Evolutionary conservation across 1,140 invertebrate genomes (phyloP).

Genomic region (Temnothorax nylanderi): DNA sequence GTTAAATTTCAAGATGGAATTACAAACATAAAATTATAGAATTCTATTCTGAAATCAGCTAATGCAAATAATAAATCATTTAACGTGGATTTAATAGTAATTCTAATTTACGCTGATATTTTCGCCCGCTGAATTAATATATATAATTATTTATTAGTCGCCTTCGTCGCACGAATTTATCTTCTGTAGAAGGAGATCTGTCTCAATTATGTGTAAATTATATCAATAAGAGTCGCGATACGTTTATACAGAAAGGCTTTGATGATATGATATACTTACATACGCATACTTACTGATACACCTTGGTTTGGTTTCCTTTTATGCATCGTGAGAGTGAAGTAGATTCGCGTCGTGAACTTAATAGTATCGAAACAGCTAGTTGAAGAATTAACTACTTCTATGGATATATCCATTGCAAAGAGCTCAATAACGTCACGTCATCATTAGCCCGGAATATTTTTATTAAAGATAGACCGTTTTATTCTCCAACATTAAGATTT

Average conservation of each 20-base stretch:
- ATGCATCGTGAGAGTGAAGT: background rate
- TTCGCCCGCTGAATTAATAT: background rate
- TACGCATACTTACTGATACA: background rate
- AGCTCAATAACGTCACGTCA: background rate
- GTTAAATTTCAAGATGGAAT: background rate
- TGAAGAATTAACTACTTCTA: constrained; percentile 5
- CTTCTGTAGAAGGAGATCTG: background rate
- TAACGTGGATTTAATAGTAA: background rate
- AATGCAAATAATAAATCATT: background rate
- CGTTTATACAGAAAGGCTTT: background rate
- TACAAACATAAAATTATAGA: background rate
- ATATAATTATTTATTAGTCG: background rate
- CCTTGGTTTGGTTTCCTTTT: constrained; percentile 8
- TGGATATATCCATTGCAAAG: background rate
- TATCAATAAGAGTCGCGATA: background rate
- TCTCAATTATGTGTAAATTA: constrained; percentile 1
- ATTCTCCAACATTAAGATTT: background rate
- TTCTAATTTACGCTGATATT: background rate
- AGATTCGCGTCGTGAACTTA: background rate
- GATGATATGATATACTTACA: no score
- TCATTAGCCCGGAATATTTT: background rate
- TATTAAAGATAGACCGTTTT: background rate
- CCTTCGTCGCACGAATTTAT: background rate
- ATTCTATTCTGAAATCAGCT: background rate
- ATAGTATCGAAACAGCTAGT: constrained; percentile 13